Evolutionary conservation across 1,140 invertebrate genomes (phyloP), one percentile per base, ranked within the genome.

Genomic region (Drosophila baimaii): DNA sequence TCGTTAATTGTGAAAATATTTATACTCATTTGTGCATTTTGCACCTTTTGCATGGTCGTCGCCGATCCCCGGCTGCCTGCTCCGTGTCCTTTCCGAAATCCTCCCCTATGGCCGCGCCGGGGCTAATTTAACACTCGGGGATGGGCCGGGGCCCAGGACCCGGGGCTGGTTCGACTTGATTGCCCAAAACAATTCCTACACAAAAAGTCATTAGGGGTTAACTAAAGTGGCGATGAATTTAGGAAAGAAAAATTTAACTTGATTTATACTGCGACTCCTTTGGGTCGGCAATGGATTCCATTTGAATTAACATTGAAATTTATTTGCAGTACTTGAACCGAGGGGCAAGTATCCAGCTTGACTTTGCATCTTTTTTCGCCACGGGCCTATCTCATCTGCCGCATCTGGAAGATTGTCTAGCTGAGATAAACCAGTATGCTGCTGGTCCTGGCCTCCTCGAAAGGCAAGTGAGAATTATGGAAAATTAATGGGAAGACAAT

Each of bases 221-320:
- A 90, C 86, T 85, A 90, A 90, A 90, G 86, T 90, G 86, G 86
- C 86, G 86, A 90, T 90, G 86, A 90, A 90, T 90, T 89, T 85
- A 80, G 76, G 33, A 49, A 49, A 17, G 29, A 90, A 51, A 85
- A 85, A 80, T 90, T 82, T 56, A 69, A 68, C 79, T 90, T 90
- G 86, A 90, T 90, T 90, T 90, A 90, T 90, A 90, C 77, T 70
- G 55, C n/a, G 65, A 80, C 57, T 63, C 39, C 43, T 49, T 51
- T 17, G 33, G 51, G 41, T 29, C 19, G 46, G 54, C 77, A 74
- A 89, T 88, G 84, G 80, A 89, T 84, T 89, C 71, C 65, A 84
- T 89, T 89, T 89, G 89, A 89, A 89, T 89, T 89, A 89, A 81
- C 80, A 89, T 89, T 89, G 70, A 89, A 83, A 89, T 89, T 89